Evolutionary conservation across 2,797 vertebrate genomes (phyloP).

Genomic region (Lerista edwardsae): DNA sequence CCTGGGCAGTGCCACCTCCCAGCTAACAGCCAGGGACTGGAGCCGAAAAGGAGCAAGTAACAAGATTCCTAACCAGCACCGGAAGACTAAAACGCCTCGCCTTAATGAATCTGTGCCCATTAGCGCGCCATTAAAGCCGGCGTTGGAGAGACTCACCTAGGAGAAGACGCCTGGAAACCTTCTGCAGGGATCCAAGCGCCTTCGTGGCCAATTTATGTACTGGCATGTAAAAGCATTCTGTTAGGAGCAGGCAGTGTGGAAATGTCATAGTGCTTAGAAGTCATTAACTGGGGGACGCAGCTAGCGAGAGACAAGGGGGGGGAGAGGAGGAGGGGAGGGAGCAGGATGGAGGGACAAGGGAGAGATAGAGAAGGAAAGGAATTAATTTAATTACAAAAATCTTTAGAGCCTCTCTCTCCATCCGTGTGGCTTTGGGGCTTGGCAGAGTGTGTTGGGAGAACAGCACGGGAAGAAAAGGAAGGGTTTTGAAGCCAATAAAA

Average conservation of each 20-base stretch:
- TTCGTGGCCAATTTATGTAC: conserved; percentile 70
- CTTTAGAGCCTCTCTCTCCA: conserved; percentile 70
- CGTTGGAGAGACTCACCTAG: conserved; percentile 58
- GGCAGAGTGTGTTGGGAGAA: conserved; percentile 64
- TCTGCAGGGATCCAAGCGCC: conserved; percentile 62
- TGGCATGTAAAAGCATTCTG: conserved; percentile 65
- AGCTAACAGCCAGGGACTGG: not conserved
- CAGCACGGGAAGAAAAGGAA: conserved; percentile 67
- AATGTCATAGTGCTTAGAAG: conserved; percentile 77
- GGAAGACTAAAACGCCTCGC: conserved; percentile 47
- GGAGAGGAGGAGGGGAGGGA: conserved; percentile 62
- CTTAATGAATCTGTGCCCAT: conserved; percentile 61
- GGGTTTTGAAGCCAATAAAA: conserved; percentile 64
- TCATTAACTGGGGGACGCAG: conserved; percentile 74
- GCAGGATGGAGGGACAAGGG: conserved; percentile 53
- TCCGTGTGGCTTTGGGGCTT: conserved; percentile 71
- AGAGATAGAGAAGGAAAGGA: conserved; percentile 60
- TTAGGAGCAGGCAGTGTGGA: conserved; percentile 69
- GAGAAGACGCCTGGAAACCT: conserved; percentile 68
- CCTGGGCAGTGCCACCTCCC: not conserved
- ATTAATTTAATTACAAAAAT: conserved; percentile 75
- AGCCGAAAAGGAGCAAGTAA: conserved; percentile 35
- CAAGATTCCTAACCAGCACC: conserved; percentile 63
- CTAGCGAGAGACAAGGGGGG: conserved; percentile 60
- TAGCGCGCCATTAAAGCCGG: conserved; percentile 64